These are phyloP conservation scores for honey bee (Apis mellifera) DNA, from an alignment of 1,140 invertebrate genomes.

Conservation along the genomic window DNA sequence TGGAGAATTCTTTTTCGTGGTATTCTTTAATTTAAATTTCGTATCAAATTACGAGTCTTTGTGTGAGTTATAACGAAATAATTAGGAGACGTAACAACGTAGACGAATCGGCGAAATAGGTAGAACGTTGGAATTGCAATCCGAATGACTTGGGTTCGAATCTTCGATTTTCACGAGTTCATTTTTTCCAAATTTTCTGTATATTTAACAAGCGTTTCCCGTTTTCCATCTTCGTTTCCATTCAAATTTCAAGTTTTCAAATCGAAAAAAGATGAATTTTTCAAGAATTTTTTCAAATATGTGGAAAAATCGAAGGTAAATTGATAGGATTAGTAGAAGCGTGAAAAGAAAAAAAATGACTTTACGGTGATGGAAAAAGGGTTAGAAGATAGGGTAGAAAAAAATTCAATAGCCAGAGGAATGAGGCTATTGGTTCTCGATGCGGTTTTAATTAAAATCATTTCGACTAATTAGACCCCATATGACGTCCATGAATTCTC, in stretches of 20 bases:
- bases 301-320: no score
- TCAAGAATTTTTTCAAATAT: neutral
- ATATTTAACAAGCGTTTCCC: neutral
- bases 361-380: neutral
- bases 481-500: neutral
- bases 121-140: neutral
- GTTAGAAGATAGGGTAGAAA: neutral
- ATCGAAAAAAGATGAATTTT: neutral
- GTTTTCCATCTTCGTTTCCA: neutral
- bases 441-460: slow-evolving; percentile 14
- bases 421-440: no score
- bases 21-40: neutral
- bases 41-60: neutral
- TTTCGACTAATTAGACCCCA: neutral
- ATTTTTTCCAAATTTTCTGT: neutral
- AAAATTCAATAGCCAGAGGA: neutral
- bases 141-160: neutral
- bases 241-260: neutral
- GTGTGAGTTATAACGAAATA: neutral
- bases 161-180: neutral
- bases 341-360: no score
- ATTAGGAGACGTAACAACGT: neutral
- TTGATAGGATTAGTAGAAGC: no score
- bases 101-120: no score
- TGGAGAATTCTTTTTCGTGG: no score